phyloP scores from a whole-genome alignment of 2,113 vertebrate genomes.

The Forbesichthys papilliferus region DNA sequence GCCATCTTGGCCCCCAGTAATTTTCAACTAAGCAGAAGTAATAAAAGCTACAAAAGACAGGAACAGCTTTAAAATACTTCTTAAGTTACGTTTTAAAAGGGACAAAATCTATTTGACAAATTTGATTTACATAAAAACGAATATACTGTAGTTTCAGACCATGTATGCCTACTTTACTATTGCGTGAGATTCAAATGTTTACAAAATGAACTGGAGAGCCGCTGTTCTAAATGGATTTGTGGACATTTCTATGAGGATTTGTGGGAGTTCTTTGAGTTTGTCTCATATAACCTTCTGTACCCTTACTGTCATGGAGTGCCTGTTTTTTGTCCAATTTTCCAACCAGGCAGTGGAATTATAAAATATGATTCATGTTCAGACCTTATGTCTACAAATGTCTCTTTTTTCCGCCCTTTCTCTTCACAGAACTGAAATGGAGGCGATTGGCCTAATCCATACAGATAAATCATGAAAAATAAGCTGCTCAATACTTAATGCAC shows the following conservation, averaged over 20 bases:
- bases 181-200: too few relatives aligned
- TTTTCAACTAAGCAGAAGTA: too few relatives aligned
- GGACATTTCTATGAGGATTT: neutral
- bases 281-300: neutral
- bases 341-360: conserved; percentile 33
- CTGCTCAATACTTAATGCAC: conserved; percentile 61
- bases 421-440: conserved; percentile 48
- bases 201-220: too few relatives aligned
- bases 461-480: conserved; percentile 70
- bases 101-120: too few relatives aligned
- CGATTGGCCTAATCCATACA: conserved; percentile 59
- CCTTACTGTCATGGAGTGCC: neutral
- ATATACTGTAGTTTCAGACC: too few relatives aligned
- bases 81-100: too few relatives aligned
- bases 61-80: too few relatives aligned
- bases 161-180: too few relatives aligned
- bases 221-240: too few relatives aligned
- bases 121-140: too few relatives aligned
- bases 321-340: conserved; percentile 16
- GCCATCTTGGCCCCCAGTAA: too few relatives aligned
- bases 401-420: conserved; percentile 34
- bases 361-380: conserved; percentile 38
- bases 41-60: too few relatives aligned
- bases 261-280: neutral
- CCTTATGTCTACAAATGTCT: conserved; percentile 37